Evolutionary conservation across 2,888 invertebrate species (phyloP).

Genomic region (Drosophila nr. fundita): DNA sequence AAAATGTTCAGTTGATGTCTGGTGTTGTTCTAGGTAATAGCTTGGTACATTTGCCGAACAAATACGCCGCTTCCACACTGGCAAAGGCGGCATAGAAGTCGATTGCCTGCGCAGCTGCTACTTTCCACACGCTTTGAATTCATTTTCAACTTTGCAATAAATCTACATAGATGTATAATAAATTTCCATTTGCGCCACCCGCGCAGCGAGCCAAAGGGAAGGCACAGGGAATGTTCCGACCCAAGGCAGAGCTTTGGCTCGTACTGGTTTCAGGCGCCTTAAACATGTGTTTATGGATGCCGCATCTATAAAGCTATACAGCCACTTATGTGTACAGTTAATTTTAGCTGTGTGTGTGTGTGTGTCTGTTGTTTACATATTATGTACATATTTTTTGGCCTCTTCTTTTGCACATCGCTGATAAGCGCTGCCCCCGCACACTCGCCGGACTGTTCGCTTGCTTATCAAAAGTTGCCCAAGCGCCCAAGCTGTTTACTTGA

Average conservation of each 20-base stretch:
- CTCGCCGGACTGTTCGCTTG: conserved; percentile 9
- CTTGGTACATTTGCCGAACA: conserved; percentile 31
- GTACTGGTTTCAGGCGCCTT: conserved; percentile 64
- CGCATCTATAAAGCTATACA: conserved; percentile 30
- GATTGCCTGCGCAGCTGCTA: conserved; percentile 51
- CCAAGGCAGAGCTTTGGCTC: conserved; percentile 45
- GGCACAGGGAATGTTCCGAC: conserved; percentile 10
- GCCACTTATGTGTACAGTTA: conserved; percentile 13
- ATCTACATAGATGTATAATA: conserved; percentile 76
- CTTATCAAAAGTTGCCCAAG: conserved; percentile 75
- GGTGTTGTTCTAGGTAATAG: conserved; percentile 34
- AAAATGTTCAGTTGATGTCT: conserved; percentile 9
- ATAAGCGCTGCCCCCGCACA: conserved; percentile 49
- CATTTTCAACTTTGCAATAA: conserved; percentile 73
- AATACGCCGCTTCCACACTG: conserved; percentile 15
- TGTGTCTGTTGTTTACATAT: conserved; percentile 67
- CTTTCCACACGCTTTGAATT: conserved; percentile 61
- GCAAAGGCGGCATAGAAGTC: conserved; percentile 14
- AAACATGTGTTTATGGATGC: conserved; percentile 70
- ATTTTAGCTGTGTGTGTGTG: conserved; percentile 27
- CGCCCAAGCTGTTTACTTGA: conserved; percentile 74
- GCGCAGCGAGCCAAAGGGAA: not conserved
- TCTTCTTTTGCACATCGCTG: conserved; percentile 66
- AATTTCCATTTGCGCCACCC: conserved; percentile 66
- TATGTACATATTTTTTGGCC: conserved; percentile 73